Evolutionary conservation across 2,113 vertebrate genomes (phyloP).

Genomic region (Zosterops japonicus): DNA sequence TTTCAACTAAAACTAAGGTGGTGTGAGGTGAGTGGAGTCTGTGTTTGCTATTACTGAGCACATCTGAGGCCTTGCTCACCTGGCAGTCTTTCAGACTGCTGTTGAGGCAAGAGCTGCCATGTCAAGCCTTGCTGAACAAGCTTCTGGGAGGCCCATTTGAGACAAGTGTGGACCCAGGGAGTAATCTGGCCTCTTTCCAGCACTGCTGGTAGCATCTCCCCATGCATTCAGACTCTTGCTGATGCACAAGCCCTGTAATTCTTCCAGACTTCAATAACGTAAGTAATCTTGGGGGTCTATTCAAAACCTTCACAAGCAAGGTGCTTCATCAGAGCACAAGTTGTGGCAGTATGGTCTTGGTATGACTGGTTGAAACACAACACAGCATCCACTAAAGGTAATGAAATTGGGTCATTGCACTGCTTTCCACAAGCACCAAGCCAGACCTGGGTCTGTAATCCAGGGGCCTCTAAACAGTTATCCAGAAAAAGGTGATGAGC

Average conservation of each 20-base stretch:
- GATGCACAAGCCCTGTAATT: background rate
- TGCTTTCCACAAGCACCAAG: background rate
- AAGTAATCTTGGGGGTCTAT: background rate
- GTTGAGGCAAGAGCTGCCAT: background rate
- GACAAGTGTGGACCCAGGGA: background rate
- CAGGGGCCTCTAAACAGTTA: background rate
- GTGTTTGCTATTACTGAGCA: background rate
- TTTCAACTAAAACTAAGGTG: background rate
- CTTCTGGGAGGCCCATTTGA: background rate
- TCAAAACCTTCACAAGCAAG: background rate
- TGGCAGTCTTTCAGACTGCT: background rate
- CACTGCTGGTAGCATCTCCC: background rate
- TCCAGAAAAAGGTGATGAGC: background rate
- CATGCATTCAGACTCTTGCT: background rate
- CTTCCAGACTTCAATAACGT: background rate
- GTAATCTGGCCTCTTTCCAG: background rate
- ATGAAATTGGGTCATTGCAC: background rate
- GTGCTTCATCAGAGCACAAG: background rate
- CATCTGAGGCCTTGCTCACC: conserved; percentile 6
- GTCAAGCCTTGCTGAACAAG: background rate
- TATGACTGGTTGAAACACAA: background rate
- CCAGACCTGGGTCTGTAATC: background rate
- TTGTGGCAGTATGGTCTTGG: background rate
- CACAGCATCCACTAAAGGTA: background rate
- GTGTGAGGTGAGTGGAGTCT: background rate